Conservation (phyloP, 2,888 invertebrate species). For the Thecophora atra region DNA sequence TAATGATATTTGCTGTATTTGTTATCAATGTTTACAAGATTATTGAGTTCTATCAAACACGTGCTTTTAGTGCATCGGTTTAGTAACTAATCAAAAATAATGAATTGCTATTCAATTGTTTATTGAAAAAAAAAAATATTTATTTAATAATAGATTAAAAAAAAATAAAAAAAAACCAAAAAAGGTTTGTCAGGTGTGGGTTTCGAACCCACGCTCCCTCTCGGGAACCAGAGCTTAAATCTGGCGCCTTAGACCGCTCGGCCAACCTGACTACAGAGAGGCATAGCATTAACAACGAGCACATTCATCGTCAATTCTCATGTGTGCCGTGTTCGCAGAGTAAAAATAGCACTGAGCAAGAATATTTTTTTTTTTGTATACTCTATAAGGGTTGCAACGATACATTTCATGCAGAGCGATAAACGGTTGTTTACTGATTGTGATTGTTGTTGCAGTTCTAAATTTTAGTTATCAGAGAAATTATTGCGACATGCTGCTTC, state of each 20-base stretch:
- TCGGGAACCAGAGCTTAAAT: conserved; percentile 81
- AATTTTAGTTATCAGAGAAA: neutral
- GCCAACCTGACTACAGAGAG: conserved; percentile 71
- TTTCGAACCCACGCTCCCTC: conserved; percentile 80
- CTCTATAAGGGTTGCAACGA: neutral
- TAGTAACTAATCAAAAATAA: too few species aligned
- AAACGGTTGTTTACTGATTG: neutral
- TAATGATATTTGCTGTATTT: too few species aligned
- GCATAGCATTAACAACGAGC: neutral
- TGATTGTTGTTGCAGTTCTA: too few species aligned
- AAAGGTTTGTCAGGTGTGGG: conserved; percentile 19
- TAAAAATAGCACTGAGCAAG: neutral
- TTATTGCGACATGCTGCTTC: neutral
- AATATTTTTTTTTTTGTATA: neutral
- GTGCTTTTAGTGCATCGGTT: too few species aligned
- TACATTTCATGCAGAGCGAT: neutral
- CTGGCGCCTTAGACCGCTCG: conserved; percentile 83
- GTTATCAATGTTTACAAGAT: too few species aligned
- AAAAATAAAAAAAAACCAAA: too few species aligned
- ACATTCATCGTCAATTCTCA: neutral
- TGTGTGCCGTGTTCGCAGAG: too few species aligned
- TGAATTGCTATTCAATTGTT: too few species aligned
- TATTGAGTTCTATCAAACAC: too few species aligned
- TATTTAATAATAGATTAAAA: neutral
- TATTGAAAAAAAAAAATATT: conserved; percentile 2